Evolutionary conservation across 2,888 invertebrate genomes (phyloP), one percentile per base, ranked within the genome.

Genomic region (Drosophila leonis): DNA sequence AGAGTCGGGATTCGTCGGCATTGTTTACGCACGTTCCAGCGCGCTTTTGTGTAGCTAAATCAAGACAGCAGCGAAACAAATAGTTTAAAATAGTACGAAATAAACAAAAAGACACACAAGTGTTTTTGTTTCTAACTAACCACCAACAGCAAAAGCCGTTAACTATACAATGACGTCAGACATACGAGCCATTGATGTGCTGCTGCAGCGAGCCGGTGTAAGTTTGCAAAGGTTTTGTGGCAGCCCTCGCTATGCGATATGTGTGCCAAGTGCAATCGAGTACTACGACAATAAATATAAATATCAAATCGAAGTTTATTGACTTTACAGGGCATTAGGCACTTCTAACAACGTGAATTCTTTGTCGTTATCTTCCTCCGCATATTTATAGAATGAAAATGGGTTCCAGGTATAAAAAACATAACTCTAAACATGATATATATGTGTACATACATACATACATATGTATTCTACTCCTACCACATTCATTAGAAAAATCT

Each of bases 161-260:
- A 49, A 59, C 44, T 57, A 24, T 51, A 49, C 42, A 66, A 92
- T 93, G 93, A 92, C 84, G 71, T 85, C 84, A 77, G 52, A 65
- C 63, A 88, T 91, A 64, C 86, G 92, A 55, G 90, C 93, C 54
- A 93, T 93, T 72, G 93, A 93, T 88, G 91, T 93, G 59, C 72
- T 93, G 51, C 82, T 93, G 65, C 89, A 90, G 66, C 92, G 91
- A 66, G 92, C 93, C 90, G 93, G 92, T 89, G 82, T 82, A 75
- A 81, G 87, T 90, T 78, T 33, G 27, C 42, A 33, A 51, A 33
- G 35, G 1, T 37, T 13, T n/a, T 27, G 29, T 33, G 33, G 13
- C 15, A 18, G 13, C n/a, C 13, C 42, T 37, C 60, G 81, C 20
- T 46, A 87, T 41, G 27, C 60, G 77, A 88, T 74, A 88, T 85